Evolutionary conservation across 2,113 vertebrate genomes (phyloP), one percentile per base, ranked within the genome.

Genomic region (Acrocephalus kingi): DNA sequence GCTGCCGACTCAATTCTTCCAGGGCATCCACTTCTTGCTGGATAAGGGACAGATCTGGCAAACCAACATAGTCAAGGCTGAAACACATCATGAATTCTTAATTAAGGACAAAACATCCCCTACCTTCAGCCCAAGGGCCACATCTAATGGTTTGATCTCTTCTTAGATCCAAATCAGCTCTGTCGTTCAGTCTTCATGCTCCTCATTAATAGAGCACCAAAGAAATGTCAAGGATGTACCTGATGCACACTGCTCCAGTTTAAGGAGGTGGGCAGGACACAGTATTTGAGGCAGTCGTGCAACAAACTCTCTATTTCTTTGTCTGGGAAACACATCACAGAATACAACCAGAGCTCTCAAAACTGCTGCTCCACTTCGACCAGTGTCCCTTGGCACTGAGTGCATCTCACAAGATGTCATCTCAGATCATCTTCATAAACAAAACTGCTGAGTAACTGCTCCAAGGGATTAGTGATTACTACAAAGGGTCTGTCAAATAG

Each of bases 21-120:
- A 99, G 96, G 83, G 99, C 99, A 96, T 99, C 99, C 31, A 99
- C 99, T 96, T 99, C 99, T 97, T 99, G 99, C 97, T 99, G 99
- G 95, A 99, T 99, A 94, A 99, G 98, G 78, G 98, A 98, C 74
- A 99, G 98, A 97, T 99, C 99, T 99, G 98, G 94, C 62, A 94
- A 97, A 91, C 96, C 93, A 96, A 87, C n/a, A 91, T 4, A 96
- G 97, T 98, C 94, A 98, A 98, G 98, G 97, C 88, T 94, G 92
- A 79, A 97, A 96, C 51, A 88, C 43, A 8, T 63, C 6, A 94
- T 18, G 79, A 66, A 63, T 89, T 88, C 80, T 73, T 83, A 75
- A 56, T 6, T 25, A 55, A 66, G 93, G 83, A 3, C 16, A 66
- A 80, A 95, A 41, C 21, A 66, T 41, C 49, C 14, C 27, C 72